phyloP scores from a whole-genome alignment of 2,113 vertebrate species.

The Muscicapa adusta region DNA sequence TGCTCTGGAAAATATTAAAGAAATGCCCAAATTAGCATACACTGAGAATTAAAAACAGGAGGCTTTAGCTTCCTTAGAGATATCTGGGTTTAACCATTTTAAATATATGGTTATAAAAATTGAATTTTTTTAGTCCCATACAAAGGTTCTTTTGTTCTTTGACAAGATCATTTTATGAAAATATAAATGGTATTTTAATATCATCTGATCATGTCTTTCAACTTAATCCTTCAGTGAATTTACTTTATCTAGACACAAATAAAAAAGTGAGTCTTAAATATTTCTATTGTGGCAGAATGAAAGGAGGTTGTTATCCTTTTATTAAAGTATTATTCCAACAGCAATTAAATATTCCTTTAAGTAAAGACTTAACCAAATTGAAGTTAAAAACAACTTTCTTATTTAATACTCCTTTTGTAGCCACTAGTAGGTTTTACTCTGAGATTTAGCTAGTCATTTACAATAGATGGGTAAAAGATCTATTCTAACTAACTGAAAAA shows the following conservation, averaged over 20 bases:
- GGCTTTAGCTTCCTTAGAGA: neutral
- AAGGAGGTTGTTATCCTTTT: neutral
- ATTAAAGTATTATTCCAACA: neutral
- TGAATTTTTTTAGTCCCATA: neutral
- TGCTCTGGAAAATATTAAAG: neutral
- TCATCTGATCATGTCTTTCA: neutral
- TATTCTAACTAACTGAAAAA: neutral
- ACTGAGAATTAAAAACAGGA: neutral
- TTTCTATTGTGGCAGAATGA: neutral
- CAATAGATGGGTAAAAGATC: neutral
- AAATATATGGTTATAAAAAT: neutral
- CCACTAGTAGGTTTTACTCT: neutral
- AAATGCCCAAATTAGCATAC: neutral
- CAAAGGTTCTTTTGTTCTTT: neutral
- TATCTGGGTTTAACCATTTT: neutral
- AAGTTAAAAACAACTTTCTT: neutral
- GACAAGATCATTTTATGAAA: neutral
- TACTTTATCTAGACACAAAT: neutral
- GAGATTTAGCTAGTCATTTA: neutral
- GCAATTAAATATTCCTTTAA: neutral
- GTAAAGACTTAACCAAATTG: neutral
- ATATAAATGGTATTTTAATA: neutral
- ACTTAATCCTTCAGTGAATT: neutral
- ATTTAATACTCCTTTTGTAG: neutral
- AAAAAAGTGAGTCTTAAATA: neutral